phyloP scores from a whole-genome alignment of 2,797 vertebrate species.

The Neosilurus mollespiculum region DNA sequence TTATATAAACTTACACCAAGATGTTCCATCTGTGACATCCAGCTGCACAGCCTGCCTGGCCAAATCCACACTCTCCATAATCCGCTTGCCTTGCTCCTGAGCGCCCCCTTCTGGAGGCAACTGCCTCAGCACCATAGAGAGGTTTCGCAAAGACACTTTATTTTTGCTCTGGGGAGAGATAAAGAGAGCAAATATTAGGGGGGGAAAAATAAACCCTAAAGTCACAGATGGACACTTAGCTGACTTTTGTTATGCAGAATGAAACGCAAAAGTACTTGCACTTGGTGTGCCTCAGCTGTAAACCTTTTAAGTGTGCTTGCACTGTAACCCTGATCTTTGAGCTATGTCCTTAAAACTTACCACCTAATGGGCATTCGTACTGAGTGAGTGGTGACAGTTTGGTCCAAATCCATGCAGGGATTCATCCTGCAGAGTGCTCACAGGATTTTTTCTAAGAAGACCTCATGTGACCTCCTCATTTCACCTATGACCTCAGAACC shows the following conservation, averaged over 20 bases:
- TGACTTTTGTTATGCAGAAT: neutral
- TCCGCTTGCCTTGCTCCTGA: slow-evolving; percentile 72
- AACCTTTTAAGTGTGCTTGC: no score
- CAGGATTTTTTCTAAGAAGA: no score
- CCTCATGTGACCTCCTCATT: no score
- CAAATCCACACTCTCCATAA: slow-evolving; percentile 84
- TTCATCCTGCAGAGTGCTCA: no score
- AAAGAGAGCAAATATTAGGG: neutral
- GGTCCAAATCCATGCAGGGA: no score
- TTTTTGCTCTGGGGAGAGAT: slow-evolving; percentile 78
- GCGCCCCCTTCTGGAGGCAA: slow-evolving; percentile 65
- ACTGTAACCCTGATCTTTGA: no score
- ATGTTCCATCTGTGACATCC: slow-evolving; percentile 83
- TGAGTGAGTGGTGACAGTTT: no score
- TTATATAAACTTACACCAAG: slow-evolving; percentile 84
- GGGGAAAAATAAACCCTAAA: neutral
- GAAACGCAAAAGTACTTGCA: no score
- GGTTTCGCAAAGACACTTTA: slow-evolving; percentile 86
- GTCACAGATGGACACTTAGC: neutral
- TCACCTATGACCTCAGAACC: no score
- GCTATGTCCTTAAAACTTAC: no score
- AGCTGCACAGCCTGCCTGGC: slow-evolving; percentile 86
- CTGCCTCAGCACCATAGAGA: slow-evolving; percentile 91
- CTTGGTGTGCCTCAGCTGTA: no score
- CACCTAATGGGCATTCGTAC: no score